These are phyloP conservation scores for Halesus radiatus DNA, from an alignment of 1,140 invertebrate species.

Conservation along the genomic window DNA sequence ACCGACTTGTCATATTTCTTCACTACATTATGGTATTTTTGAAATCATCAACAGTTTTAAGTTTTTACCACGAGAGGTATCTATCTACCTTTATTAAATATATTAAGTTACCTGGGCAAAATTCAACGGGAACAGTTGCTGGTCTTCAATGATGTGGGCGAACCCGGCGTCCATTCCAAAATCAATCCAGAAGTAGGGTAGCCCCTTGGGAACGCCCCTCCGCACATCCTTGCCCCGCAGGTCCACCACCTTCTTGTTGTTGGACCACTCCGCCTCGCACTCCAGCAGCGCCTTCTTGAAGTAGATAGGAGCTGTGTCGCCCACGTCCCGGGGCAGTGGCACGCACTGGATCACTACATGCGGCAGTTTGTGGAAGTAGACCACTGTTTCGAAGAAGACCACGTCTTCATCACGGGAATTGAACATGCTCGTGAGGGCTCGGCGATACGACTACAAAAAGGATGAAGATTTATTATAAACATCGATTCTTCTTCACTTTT, in stretches of 20 bases:
- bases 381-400: slow-evolving; percentile 93
- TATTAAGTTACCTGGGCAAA: slow-evolving; percentile 87
- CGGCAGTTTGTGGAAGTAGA: slow-evolving; percentile 79
- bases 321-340: slow-evolving; percentile 85
- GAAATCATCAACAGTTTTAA: too few relatives aligned
- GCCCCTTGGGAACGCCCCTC: slow-evolving; percentile 89
- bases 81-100: slow-evolving; percentile 3
- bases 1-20: too few relatives aligned
- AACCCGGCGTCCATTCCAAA: slow-evolving; percentile 93
- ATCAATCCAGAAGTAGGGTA: slow-evolving; percentile 94
- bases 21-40: too few relatives aligned
- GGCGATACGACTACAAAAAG: slow-evolving; percentile 77
- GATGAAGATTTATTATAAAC: too few relatives aligned
- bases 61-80: too few relatives aligned
- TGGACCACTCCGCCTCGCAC: slow-evolving; percentile 94
- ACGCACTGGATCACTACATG: slow-evolving; percentile 94
- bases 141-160: slow-evolving; percentile 97
- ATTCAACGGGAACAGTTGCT: slow-evolving; percentile 86
- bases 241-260: slow-evolving; percentile 95
- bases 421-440: slow-evolving; percentile 85
- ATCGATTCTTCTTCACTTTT: too few relatives aligned
- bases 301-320: slow-evolving; percentile 92
- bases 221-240: slow-evolving; percentile 82
- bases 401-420: slow-evolving; percentile 79
- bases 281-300: slow-evolving; percentile 98